Evolutionary conservation across 1,140 invertebrate species (phyloP).

Genomic region (Muscidifurax raptorellus): DNA sequence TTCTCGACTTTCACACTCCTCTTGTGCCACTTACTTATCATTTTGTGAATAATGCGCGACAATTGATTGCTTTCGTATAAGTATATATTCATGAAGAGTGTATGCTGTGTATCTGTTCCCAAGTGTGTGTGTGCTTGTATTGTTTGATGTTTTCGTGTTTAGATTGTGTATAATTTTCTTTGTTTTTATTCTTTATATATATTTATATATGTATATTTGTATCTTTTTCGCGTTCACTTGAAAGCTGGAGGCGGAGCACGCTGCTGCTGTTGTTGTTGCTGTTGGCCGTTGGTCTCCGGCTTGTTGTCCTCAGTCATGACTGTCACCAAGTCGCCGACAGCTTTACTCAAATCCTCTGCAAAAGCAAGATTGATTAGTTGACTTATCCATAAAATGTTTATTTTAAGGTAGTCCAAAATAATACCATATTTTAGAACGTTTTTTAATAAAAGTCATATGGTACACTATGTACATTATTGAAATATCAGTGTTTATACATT

Average conservation of each 20-base stretch:
- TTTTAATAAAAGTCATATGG: neutral
- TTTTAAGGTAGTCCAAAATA: neutral
- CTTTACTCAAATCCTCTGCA: slow-evolving; percentile 87
- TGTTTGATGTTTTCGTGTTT: neutral
- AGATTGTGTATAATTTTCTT: slow-evolving; percentile 28
- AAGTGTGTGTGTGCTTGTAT: neutral
- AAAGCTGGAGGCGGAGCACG: slow-evolving; percentile 70
- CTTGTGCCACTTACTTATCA: slow-evolving; percentile 17
- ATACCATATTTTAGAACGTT: neutral
- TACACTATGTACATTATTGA: too few species aligned
- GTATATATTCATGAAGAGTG: slow-evolving; percentile 36
- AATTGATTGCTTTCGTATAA: slow-evolving; percentile 49
- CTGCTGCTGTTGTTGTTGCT: slow-evolving; percentile 43
- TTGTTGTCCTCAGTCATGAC: slow-evolving; percentile 88
- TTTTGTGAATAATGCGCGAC: slow-evolving; percentile 31
- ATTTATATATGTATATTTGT: slow-evolving; percentile 51
- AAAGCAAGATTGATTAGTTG: neutral
- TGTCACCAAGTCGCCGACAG: slow-evolving; percentile 89
- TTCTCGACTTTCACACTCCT: slow-evolving; percentile 37
- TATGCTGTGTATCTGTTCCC: neutral
- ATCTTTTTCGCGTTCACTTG: slow-evolving; percentile 62
- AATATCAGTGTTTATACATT: too few species aligned
- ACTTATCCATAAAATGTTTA: slow-evolving; percentile 7
- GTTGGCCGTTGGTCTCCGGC: slow-evolving; percentile 69
- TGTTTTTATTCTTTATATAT: slow-evolving; percentile 53